These are phyloP conservation scores for Vidua macroura DNA, from an alignment of 2,113 vertebrate genomes.

Conservation along the genomic window DNA sequence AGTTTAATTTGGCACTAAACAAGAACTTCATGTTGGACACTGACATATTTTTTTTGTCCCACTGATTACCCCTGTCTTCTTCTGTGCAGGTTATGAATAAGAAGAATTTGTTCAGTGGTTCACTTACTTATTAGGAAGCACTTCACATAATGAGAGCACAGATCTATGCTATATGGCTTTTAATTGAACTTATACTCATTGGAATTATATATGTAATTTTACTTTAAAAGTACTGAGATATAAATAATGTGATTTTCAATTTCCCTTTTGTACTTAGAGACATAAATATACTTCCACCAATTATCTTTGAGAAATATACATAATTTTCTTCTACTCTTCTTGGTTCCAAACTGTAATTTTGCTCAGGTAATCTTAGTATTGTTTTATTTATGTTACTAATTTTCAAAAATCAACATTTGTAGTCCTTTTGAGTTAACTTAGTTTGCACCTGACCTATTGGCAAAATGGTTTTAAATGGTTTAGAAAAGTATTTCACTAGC, in stretches of 20 bases:
- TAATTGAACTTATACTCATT: neutral
- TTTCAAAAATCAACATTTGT: neutral
- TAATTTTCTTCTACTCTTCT: neutral
- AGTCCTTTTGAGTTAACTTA: neutral
- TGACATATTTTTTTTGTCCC: neutral
- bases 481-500: neutral
- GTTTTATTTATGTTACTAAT: neutral
- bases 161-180: neutral
- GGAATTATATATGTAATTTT: neutral
- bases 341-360: neutral
- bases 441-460: neutral
- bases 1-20: neutral
- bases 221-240: neutral
- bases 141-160: neutral
- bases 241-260: neutral
- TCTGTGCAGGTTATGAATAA: neutral
- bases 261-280: neutral
- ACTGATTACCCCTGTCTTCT: neutral
- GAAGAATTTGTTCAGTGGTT: neutral
- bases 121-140: neutral
- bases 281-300: neutral
- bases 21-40: neutral
- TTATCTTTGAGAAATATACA: neutral
- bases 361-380: neutral
- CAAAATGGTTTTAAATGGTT: neutral